Base-by-base conservation (phyloP, 2,113 vertebrate genomes). In the Dunckerocampus dactyliophorus region DNA sequence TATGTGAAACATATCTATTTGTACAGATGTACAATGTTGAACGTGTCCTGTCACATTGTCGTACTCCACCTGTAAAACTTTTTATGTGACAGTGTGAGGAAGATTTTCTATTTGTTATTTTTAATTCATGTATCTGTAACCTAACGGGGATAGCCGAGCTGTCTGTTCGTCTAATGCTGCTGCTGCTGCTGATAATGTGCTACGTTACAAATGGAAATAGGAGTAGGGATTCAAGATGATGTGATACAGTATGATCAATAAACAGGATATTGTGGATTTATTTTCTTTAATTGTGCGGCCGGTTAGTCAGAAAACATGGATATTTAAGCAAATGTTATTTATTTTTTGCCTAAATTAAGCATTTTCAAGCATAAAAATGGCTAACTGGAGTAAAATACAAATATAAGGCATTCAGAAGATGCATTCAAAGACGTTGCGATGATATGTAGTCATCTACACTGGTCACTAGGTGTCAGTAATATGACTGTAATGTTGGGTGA, bases 31-130 rank as follows among this genome's bases (percentile, higher is more conserved):
- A 34, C 67, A 77, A 72, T 70, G 76, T 76, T 78, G 74, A 47
- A 75, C 80, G 63, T 46, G 84, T 88, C 80, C 79, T 83, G 87
- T 86, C 80, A 60, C 69, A 81, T 79, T 82, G 82, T 84, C 79
- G 85, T 88, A 85, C 58, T 85, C 66, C 59, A 65, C 80, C 75
- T 84, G 85, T 88, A 81, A 72, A 80, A 84, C 78, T 89, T 84
- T 87, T 19, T 85, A 85, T 86, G 87, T 83, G 84, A 81, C 74
- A 51, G 80, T 85, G 80, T 82, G 80, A 63, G 69, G 63, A 76
- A 75, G 57, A 74, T 51, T 85, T 85, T 84, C 7, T 8, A 34
- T 83, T 57, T 77, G 83, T 87, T 66, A 81, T 85, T 89, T 87
- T 77, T 72, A 76, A 85, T 76, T 31, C 76, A 87, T 79, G 75